These are phyloP conservation scores for Enteromius trimaculatus DNA, from an alignment of 2,797 vertebrate genomes.

Conservation along the genomic window DNA sequence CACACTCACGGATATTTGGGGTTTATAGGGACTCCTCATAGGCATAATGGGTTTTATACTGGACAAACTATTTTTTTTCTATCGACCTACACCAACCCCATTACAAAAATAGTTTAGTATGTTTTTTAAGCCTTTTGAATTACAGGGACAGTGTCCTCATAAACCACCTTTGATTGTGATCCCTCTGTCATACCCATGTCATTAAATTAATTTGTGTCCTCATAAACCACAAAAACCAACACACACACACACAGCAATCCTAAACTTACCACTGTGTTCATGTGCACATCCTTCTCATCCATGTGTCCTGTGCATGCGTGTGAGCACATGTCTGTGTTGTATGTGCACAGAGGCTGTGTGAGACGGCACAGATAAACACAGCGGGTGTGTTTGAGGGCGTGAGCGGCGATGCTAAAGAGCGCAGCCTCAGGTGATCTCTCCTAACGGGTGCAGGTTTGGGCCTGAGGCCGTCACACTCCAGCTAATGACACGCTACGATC, in stretches of 20 bases:
- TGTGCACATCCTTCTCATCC: not conserved
- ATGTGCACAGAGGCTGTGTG: not conserved
- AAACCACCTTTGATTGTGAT: no score
- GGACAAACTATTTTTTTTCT: no score
- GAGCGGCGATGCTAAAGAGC: slow-evolving; percentile 34
- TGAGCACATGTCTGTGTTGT: not conserved
- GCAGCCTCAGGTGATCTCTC: slow-evolving; percentile 30
- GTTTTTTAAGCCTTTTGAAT: no score
- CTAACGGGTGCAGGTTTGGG: slow-evolving; percentile 44
- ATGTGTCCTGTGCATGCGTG: not conserved
- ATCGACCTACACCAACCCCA: no score
- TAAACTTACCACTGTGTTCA: not conserved
- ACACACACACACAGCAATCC: slow-evolving; percentile 2
- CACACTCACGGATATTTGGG: no score
- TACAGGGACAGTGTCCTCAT: no score
- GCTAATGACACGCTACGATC: slow-evolving; percentile 43
- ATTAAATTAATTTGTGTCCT: no score
- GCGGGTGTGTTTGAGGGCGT: slow-evolving; percentile 31
- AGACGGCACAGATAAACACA: not conserved
- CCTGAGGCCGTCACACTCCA: slow-evolving; percentile 52
- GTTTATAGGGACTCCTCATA: no score
- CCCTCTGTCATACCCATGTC: no score
- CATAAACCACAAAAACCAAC: not conserved
- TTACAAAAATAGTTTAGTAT: no score
- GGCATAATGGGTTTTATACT: no score